Percentiles rank a stretch among this genome's conserved stretches.
Evolutionary conservation across 2,797 vertebrate species (phyloP).

Genomic region (Thunnus albacares): DNA sequence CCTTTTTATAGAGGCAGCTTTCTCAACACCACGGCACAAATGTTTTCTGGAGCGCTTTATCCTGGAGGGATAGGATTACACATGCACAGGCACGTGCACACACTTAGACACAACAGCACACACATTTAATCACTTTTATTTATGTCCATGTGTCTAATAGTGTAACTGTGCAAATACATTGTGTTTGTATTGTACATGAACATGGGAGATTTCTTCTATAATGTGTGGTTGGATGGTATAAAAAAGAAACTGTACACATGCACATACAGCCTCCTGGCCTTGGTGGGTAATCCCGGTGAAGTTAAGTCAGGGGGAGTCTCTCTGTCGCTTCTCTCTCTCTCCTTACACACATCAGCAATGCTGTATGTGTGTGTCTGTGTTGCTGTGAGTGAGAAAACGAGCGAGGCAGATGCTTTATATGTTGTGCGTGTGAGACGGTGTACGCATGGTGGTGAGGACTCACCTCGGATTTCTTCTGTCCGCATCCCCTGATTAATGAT

Average conservation of each 20-base stretch:
- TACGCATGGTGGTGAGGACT: conserved; percentile 2
- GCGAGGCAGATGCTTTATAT: conserved; percentile 47
- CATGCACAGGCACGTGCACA: conserved; percentile 22
- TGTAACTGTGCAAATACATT: not conserved
- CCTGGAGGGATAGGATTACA: conserved; percentile 68
- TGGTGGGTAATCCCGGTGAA: conserved; percentile 24
- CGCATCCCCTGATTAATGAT: conserved; percentile 12
- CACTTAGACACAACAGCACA: conserved; percentile 33
- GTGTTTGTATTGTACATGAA: not conserved
- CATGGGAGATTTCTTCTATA: not conserved
- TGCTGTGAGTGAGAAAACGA: conserved; percentile 24
- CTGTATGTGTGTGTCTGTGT: conserved; percentile 19
- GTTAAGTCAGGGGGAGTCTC: conserved; percentile 32
- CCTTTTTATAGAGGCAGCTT: conserved; percentile 78
- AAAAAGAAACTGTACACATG: conserved; percentile 8
- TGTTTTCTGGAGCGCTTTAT: conserved; percentile 75
- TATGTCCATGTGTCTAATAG: not conserved
- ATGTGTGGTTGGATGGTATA: not conserved
- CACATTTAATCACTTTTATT: conserved; percentile 15
- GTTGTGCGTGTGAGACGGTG: conserved; percentile 16
- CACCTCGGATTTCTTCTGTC: conserved; percentile 21
- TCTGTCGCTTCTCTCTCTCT: conserved; percentile 30
- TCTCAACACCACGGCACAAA: conserved; percentile 75
- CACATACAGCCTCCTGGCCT: conserved; percentile 2
- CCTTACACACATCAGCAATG: conserved; percentile 22